Base-by-base conservation (phyloP, 2,888 invertebrate genomes). In the Cetonia aurata region DNA sequence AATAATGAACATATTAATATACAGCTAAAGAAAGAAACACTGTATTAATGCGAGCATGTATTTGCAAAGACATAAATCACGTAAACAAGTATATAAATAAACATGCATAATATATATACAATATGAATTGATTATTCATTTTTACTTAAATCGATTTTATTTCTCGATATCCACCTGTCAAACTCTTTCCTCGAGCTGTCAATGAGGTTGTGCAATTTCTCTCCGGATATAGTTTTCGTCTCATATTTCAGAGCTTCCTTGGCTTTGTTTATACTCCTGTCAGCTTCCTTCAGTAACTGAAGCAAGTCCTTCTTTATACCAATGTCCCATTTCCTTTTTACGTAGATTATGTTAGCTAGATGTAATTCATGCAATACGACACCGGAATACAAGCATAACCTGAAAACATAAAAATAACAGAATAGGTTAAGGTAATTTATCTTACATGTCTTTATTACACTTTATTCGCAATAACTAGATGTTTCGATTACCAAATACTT, bases 281-380 rank as follows among this genome's bases (percentile, higher is more conserved):
- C 85, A 9, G 88, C 87, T 81, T 88, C 88, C 42, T 78, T 75
- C 0, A 89, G 74, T 60, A 86, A 77, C 31, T 79, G 71, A 62
- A 85, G 84, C 37, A 87, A 82, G 65, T 86, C 84, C 52, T 86
- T 85, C 60, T 80, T 75, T 13, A 80, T 81, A 41, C 86, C 86
- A 19, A 83, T 79, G 62, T 83, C 85, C 82, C 82, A 83, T 72
- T 79, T 79, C 12, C 84, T 80, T 75, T 86, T 87, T 0, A 85
- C 83, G 73, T 87, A 86, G 72, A 88, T 85, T 70, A 88, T 78
- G 56, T 89, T 82, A 0, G 89, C 89, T 37, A 87, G 86, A 75
- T 89, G 87, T 50, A 93, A 85, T 82, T 95, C 95, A 73, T 92
- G 91, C 17, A 92, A 87, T 59, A 94, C 87, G 1, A 95, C 93